Evolutionary conservation across 1,140 invertebrate genomes (phyloP).

Genomic region (Drosophila nasuta): DNA sequence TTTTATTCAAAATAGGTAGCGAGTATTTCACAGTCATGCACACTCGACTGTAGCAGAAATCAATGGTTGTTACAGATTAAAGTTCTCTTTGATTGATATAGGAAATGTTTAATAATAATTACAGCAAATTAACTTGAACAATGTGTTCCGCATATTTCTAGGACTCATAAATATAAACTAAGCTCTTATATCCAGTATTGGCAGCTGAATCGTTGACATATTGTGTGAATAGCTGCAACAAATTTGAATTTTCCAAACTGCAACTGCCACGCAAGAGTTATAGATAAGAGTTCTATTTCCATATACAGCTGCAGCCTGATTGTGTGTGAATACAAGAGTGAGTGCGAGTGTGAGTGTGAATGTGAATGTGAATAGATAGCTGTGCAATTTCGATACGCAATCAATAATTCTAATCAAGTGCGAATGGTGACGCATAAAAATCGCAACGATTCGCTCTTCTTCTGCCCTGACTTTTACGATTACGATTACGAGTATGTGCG

Average conservation of each 20-base stretch:
- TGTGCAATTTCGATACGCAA: slow-evolving; percentile 77
- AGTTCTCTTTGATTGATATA: too few relatives aligned
- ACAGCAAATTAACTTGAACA: too few relatives aligned
- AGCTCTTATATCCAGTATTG: too few relatives aligned
- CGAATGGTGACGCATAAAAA: slow-evolving; percentile 75
- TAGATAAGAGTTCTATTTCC: neutral
- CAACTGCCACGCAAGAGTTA: slow-evolving; percentile 18
- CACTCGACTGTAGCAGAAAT: too few relatives aligned
- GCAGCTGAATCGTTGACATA: neutral
- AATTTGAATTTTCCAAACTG: slow-evolving; percentile 5
- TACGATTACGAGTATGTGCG: slow-evolving; percentile 26
- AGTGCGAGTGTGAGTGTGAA: too few relatives aligned
- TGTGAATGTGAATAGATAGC: slow-evolving; percentile 51
- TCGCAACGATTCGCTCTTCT: slow-evolving; percentile 51
- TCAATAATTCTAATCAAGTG: slow-evolving; percentile 83
- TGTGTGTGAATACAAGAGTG: slow-evolving; percentile 4
- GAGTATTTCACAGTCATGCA: too few relatives aligned
- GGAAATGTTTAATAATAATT: too few relatives aligned
- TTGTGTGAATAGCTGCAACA: neutral
- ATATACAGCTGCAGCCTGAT: slow-evolving; percentile 10
- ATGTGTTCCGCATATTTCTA: too few relatives aligned
- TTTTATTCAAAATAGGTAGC: too few relatives aligned
- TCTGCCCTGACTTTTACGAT: slow-evolving; percentile 31
- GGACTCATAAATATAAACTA: too few relatives aligned
- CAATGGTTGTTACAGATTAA: too few relatives aligned